A percentile compares a stretch with the other conserved stretches of the same genome.
Conservation (phyloP, 2,113 vertebrate species). For the Sander vitreus region DNA sequence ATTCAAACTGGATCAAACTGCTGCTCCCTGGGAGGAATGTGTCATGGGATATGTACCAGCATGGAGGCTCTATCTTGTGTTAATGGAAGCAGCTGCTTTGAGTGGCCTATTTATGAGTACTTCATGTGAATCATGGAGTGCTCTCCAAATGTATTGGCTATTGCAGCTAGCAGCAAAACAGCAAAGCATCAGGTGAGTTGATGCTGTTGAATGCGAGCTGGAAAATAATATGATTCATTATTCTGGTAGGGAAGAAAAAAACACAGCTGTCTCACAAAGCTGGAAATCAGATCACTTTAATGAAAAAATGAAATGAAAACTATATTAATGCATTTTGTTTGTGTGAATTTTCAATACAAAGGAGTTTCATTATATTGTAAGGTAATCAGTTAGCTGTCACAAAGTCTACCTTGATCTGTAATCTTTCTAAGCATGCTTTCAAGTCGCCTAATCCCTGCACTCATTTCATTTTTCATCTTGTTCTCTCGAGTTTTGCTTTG, state of each 20-base stretch:
- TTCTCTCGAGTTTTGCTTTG: slow-evolving; percentile 53
- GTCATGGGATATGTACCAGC: slow-evolving; percentile 67
- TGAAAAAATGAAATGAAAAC: slow-evolving; percentile 1
- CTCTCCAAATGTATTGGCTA: slow-evolving; percentile 41
- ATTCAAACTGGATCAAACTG: slow-evolving; percentile 43
- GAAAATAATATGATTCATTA: slow-evolving; percentile 27
- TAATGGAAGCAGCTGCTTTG: slow-evolving; percentile 61
- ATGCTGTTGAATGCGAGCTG: slow-evolving; percentile 18
- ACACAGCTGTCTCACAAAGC: slow-evolving; percentile 1
- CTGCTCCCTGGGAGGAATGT: slow-evolving; percentile 64
- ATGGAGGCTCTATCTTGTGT: slow-evolving; percentile 36
- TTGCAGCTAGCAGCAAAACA: slow-evolving; percentile 37
- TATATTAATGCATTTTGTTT: slow-evolving; percentile 24
- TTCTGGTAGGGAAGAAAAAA: not conserved
- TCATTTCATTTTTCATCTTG: slow-evolving; percentile 55
- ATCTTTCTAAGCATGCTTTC: slow-evolving; percentile 58
- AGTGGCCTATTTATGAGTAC: slow-evolving; percentile 63
- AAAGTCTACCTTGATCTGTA: slow-evolving; percentile 64
- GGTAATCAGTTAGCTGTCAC: slow-evolving; percentile 53
- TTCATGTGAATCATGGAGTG: slow-evolving; percentile 51
- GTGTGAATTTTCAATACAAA: slow-evolving; percentile 24
- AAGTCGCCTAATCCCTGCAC: slow-evolving; percentile 58
- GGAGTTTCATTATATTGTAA: not conserved
- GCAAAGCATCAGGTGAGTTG: slow-evolving; percentile 48
- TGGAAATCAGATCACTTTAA: slow-evolving; percentile 7